A percentile compares a stretch with the other conserved stretches of the same genome.
phyloP scores from a whole-genome alignment of 2,113 vertebrate genomes.

The Salminus brasiliensis region DNA sequence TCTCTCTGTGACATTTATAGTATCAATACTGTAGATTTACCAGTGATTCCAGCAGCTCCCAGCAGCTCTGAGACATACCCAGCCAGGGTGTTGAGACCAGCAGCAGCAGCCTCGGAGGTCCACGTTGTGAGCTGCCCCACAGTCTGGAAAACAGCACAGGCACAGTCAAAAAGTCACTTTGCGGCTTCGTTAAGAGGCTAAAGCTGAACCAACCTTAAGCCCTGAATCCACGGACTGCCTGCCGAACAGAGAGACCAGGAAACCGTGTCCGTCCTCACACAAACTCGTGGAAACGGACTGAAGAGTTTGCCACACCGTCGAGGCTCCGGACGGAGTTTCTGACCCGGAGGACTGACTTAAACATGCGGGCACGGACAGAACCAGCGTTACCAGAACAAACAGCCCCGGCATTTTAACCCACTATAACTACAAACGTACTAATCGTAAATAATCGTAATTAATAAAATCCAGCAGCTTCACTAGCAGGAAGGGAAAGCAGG shows the following conservation, averaged over 20 bases:
- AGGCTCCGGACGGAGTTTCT: background rate
- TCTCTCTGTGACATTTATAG: too few relatives aligned
- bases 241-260: slow-evolving; percentile 18
- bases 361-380: background rate
- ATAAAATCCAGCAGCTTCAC: background rate
- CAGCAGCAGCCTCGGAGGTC: slow-evolving; percentile 51
- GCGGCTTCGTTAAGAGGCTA: too few relatives aligned
- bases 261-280: slow-evolving; percentile 5
- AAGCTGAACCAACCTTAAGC: background rate
- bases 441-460: background rate
- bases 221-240: background rate
- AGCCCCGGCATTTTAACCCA: background rate
- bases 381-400: background rate
- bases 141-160: slow-evolving; percentile 44
- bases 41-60: slow-evolving; percentile 61
- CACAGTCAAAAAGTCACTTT: background rate
- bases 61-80: slow-evolving; percentile 58
- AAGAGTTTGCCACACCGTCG: background rate
- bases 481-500: background rate
- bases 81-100: slow-evolving; percentile 56
- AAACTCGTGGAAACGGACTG: background rate
- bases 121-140: slow-evolving; percentile 53
- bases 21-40: slow-evolving; percentile 52
- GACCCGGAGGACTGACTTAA: background rate
- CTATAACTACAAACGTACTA: background rate